Percentiles rank a stretch among this genome's conserved stretches.
phyloP scores from a whole-genome alignment of 2,888 invertebrate genomes.

The Melanostoma mellinum region DNA sequence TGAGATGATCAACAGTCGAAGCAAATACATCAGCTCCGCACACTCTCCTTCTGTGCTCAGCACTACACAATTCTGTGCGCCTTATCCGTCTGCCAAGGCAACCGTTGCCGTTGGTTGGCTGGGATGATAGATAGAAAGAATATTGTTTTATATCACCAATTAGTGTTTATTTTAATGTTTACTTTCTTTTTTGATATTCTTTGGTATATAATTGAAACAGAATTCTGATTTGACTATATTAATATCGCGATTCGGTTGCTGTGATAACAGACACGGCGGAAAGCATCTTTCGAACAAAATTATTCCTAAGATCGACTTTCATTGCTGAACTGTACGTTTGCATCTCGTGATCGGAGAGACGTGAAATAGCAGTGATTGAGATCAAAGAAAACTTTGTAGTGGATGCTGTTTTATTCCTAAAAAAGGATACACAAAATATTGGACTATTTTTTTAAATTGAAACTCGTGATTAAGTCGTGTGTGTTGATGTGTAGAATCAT shows the following conservation, averaged over 20 bases:
- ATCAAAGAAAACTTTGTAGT: too few relatives aligned
- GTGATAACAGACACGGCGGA: slow-evolving; percentile 41
- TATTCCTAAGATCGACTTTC: slow-evolving; percentile 36
- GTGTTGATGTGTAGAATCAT: slow-evolving; percentile 17
- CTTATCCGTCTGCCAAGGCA: slow-evolving; percentile 5
- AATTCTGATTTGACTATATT: slow-evolving; percentile 34
- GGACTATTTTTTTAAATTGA: slow-evolving; percentile 6
- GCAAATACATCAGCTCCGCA: slow-evolving; percentile 19
- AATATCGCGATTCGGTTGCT: slow-evolving; percentile 50
- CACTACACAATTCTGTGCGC: slow-evolving; percentile 1
- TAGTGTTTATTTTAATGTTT: too few relatives aligned
- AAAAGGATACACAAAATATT: too few relatives aligned
- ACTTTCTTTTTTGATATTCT: background rate
- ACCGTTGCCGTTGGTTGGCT: background rate
- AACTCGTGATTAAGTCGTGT: slow-evolving; percentile 52
- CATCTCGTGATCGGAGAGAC: slow-evolving; percentile 8
- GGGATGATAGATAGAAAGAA: too few relatives aligned
- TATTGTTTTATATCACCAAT: too few relatives aligned
- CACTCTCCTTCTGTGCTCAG: background rate
- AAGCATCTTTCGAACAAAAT: slow-evolving; percentile 6
- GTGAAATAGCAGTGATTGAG: too few relatives aligned
- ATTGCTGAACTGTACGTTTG: slow-evolving; percentile 46
- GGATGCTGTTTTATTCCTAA: too few relatives aligned
- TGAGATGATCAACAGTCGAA: slow-evolving; percentile 51
- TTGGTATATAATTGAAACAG: slow-evolving; percentile 46